Base-by-base conservation (phyloP, 2,888 invertebrate genomes). In the Amiota communis region DNA sequence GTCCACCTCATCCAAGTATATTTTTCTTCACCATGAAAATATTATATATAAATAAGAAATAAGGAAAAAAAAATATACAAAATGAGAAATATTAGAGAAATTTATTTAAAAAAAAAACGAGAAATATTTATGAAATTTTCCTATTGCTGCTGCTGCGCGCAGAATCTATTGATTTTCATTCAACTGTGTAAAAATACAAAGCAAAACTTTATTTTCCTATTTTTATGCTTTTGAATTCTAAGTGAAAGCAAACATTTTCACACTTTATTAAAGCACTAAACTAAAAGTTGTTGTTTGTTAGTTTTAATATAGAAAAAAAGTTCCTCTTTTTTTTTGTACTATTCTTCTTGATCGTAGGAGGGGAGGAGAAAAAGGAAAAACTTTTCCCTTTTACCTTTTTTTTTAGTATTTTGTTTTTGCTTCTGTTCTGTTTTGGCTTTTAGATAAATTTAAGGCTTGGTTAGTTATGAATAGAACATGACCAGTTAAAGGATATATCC, bases 41-140 rank as follows among this genome's bases (percentile, higher is more conserved):
- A n/a, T n/a, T 53, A 53, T 53, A 53, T 53, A 2, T 53, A 23
- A 23, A 23, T 23, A 23, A 23, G 23, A 23, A 23, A 23, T 23
- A 23, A 23, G 23, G 51, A 13, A 51, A 1, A 51, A 13, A 51
- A 51, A 2, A 53, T 53, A 53, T 1, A n/a, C 0, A n/a, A 53
- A 8, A 53, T 10, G 53, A 53, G 10, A n/a, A 53, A n/a, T 53
- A n/a, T 53, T 36, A 36, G 36, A 36, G 36, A 36, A 36, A 36
- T 36, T 36, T 53, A 53, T n/a, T 63, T 63, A 15, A 59, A 23
- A 59, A 59, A 23, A 23, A 23, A 3, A 56, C 47, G 70, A 75
- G 12, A 84, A 81, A 85, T 86, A 86, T 23, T 1, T 23, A 23
- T 23, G 23, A 23, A 83, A 85, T 86, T 82, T 85, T 86, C 85